Evolutionary conservation across 2,113 vertebrate genomes (phyloP).

Genomic region (Psilopsiagon aurifrons): DNA sequence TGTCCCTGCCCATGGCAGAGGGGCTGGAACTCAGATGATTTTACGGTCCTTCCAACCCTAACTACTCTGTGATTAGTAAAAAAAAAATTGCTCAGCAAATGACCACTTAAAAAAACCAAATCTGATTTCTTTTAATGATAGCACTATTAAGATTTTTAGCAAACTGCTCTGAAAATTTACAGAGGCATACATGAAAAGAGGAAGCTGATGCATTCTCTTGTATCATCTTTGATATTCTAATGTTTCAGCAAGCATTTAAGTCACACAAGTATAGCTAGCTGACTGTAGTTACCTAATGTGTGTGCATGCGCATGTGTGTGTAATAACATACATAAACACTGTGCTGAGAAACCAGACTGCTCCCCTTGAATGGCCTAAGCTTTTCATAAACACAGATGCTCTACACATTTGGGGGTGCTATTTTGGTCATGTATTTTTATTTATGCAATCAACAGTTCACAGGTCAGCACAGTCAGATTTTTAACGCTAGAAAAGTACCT

Average conservation of each 20-base stretch:
- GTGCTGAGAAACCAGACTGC: not conserved
- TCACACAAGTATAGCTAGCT: not conserved
- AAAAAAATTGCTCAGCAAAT: not conserved
- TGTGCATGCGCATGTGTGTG: fast-evolving
- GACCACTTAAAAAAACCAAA: not conserved
- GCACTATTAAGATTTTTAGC: not conserved
- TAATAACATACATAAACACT: not conserved
- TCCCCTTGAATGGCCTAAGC: not conserved
- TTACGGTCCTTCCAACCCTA: not conserved
- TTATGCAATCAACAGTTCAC: not conserved
- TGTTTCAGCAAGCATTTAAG: not conserved
- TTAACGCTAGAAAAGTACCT: not conserved
- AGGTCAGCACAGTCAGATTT: not conserved
- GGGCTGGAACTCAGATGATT: not conserved
- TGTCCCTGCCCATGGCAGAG: not conserved
- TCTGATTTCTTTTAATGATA: not conserved
- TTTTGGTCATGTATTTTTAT: not conserved
- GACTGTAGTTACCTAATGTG: not conserved
- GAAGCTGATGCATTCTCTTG: not conserved
- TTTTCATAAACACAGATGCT: not conserved
- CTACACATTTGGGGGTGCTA: not conserved
- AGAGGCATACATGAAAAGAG: not conserved
- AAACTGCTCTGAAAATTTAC: not conserved
- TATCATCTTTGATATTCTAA: not conserved
- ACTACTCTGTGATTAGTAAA: not conserved